These are phyloP conservation scores for Mycteria americana DNA, from an alignment of 2,797 vertebrate species.

Conservation along the genomic window DNA sequence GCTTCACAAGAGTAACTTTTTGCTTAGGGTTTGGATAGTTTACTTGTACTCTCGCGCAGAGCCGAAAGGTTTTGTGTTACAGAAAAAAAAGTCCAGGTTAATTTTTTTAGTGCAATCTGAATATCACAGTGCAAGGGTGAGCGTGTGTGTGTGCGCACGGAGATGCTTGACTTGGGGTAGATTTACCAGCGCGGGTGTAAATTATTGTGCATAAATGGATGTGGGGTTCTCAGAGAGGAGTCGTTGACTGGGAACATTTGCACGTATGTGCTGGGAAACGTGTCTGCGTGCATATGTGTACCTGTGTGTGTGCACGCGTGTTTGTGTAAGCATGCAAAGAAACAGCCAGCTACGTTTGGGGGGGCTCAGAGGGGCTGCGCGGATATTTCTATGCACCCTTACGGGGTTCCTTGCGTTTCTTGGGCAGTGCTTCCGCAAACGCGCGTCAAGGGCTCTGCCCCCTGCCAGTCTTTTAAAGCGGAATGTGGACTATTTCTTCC, in stretches of 20 bases:
- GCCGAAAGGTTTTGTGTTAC: not conserved
- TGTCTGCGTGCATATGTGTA: no score
- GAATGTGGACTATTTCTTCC: not conserved
- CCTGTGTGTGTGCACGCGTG: not conserved
- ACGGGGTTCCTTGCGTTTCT: not conserved
- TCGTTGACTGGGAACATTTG: not conserved
- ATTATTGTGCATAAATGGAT: not conserved
- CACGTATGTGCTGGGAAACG: not conserved
- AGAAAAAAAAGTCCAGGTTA: not conserved
- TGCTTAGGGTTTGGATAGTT: not conserved
- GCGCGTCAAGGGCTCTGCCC: not conserved
- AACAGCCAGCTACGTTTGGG: accelerated
- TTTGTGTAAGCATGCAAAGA: not conserved
- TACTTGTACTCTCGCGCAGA: accelerated
- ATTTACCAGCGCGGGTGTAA: accelerated
- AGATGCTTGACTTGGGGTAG: not conserved
- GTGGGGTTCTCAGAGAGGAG: not conserved
- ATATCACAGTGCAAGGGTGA: no score
- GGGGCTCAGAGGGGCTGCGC: not conserved
- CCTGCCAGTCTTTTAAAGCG: accelerated
- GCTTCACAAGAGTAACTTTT: not conserved
- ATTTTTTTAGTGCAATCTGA: not conserved
- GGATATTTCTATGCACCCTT: accelerated
- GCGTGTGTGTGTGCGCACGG: accelerated
- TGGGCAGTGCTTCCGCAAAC: not conserved